These are phyloP conservation scores for Stomatorhinus walkeri DNA, from an alignment of 2,797 vertebrate genomes.

Conservation along the genomic window DNA sequence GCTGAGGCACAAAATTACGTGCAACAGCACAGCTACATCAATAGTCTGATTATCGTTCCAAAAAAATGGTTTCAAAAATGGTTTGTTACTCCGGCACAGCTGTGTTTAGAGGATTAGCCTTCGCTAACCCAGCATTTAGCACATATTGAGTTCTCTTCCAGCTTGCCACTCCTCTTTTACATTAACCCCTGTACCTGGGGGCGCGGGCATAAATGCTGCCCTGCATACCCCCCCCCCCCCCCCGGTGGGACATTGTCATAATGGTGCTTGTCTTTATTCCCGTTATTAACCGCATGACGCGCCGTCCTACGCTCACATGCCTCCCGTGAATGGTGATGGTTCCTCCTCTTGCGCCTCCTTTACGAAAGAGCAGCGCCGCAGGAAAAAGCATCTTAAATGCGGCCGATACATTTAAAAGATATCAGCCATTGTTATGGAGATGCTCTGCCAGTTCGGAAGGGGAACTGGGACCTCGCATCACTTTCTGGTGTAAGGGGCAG, in stretches of 20 bases:
- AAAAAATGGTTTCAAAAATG: background rate
- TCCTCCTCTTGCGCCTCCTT: background rate
- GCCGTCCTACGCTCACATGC: background rate
- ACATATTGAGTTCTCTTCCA: background rate
- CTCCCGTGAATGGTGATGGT: too few relatives aligned
- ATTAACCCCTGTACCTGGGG: background rate
- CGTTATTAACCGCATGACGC: background rate
- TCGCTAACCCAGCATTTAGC: background rate
- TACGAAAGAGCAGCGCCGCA: background rate
- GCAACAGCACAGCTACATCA: background rate
- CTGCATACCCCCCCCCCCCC: too few relatives aligned
- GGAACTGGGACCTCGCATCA: background rate
- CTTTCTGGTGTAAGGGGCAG: background rate
- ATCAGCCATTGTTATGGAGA: background rate
- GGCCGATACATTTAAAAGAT: background rate
- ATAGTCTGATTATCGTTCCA: background rate
- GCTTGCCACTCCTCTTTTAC: background rate
- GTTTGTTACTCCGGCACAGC: background rate
- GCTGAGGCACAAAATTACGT: background rate
- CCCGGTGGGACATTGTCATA: background rate
- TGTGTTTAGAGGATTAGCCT: background rate
- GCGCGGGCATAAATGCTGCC: background rate
- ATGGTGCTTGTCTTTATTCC: background rate
- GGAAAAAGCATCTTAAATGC: background rate
- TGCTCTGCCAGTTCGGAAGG: background rate